Base-by-base conservation (phyloP, 2,797 vertebrate species). In the Echiichthys vipera region DNA sequence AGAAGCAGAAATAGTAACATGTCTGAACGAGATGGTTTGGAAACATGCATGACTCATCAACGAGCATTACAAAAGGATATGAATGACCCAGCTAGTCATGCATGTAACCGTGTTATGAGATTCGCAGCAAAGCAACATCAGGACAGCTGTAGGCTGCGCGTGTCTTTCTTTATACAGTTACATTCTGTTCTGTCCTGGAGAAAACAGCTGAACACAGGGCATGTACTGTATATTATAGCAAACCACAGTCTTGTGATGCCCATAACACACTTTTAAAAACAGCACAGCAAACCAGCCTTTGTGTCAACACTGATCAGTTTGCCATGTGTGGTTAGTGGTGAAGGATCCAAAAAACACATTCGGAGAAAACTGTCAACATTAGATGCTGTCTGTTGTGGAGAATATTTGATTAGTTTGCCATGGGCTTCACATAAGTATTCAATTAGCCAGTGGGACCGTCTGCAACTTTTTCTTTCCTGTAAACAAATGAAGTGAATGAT, bases 41-140 rank as follows among this genome's bases (percentile, higher is more conserved):
- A 39, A 75, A 81, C 34, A 45, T 12, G 3, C 25, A 45, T 5
- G 9, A 77, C 32, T 71, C 24, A 17, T 29, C 9, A 32, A 61
- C 18, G 57, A 47, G 61, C n/a, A 22, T 8, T 29, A 27, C 3
- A 51, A 47, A 65, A 42, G 0, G 29, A 59, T 18, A 61, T 29
- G 53, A 63, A 43, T 39, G 29, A 54, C 25, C 20, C 36, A 37
- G 54, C 46, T 37, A 63, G 36, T 32, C 55, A 65, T 49, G 61
- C 53, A 46, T 65, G 45, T 34, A 73, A 71, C 43, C 42, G 9
- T 56, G 59, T 84, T 83, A 70, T 65, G 25, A 70, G 46, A 74
- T 55, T 56, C 25, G 70, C 56, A 64, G 46, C 20, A 10, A 74
- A 51, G 30, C 67, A 84, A 74, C 84, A 85, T 78, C 78, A 84